Evolutionary conservation across 2,113 vertebrate genomes (phyloP).

Genomic region (Edolisoma coerulescens): DNA sequence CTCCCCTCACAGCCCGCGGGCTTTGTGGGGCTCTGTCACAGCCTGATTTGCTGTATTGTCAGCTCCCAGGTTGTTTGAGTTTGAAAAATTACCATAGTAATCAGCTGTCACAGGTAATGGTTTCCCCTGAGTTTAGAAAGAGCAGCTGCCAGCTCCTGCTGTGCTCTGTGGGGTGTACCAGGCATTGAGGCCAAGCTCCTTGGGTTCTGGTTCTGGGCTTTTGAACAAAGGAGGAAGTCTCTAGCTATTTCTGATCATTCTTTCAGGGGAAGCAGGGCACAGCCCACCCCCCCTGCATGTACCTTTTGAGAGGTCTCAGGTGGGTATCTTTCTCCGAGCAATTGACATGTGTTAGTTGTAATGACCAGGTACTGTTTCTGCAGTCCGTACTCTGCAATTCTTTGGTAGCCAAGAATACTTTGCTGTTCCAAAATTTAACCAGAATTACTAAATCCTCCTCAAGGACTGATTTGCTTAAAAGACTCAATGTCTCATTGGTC

Average conservation of each 20-base stretch:
- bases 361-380: background rate
- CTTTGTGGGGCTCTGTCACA: background rate
- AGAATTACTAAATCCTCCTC: background rate
- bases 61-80: background rate
- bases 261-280: background rate
- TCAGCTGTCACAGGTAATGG: background rate
- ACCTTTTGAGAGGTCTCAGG: background rate
- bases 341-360: background rate
- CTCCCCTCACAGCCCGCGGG: accelerated
- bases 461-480: background rate
- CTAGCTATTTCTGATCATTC: background rate
- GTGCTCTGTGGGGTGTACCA: background rate
- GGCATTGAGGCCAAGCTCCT: background rate
- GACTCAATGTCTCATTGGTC: background rate
- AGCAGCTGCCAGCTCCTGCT: background rate
- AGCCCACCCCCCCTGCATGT: background rate
- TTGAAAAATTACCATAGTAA: background rate
- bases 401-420: background rate
- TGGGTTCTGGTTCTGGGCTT: background rate
- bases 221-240: background rate
- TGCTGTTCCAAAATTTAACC: background rate
- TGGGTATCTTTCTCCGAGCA: accelerated
- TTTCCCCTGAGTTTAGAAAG: background rate
- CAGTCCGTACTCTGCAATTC: background rate
- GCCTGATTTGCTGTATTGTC: background rate